Evolutionary conservation across 2,888 invertebrate species (phyloP), one percentile per base, ranked within the genome.

Genomic region (Caradrina clavipalpis): DNA sequence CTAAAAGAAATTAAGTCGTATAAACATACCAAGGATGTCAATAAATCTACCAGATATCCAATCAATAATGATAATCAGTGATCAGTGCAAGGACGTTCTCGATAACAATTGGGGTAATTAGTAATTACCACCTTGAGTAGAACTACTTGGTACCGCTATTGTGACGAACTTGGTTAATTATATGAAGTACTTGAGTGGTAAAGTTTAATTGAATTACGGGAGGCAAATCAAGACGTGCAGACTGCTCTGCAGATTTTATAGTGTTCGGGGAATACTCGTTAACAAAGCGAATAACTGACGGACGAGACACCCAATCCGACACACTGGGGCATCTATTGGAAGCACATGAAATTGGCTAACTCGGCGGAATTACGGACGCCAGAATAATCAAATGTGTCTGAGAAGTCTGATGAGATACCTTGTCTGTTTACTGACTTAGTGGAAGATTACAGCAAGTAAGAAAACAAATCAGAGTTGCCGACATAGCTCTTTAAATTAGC

Each of bases 21-120:
- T 42, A 50, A 62, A 65, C 51, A 73, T 57, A 57, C 15, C n/a
- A 39, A 68, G 53, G 47, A 50, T n/a, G 51, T 45, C 21, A 45
- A n/a, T 54, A 42, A 57, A 47, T 60, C 55, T 45, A 56, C 22
- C 42, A 56, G 47, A 78, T 62, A 51, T 7, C 35, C 39, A 62
- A 71, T 60, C 68, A 65, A 73, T 58, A 26, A 63, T 39, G 19
- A 39, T 49, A 42, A 54, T 15, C 17, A 45, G 17, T 45, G 13
- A 22, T 69, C 68, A 66, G 50, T 57, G 45, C 61, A 55, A 77
- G 66, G 69, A 73, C 73, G 58, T 71, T 70, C 61, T 75, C 67
- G 57, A 66, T 72, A 73, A 78, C 70, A 73, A 81, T 83, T 74
- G 76, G 67, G 55, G 57, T 77, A 79, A 83, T 83, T 76, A 76